Evolutionary conservation across 2,113 vertebrate species (phyloP).

Genomic region (Phaethon lepturus): DNA sequence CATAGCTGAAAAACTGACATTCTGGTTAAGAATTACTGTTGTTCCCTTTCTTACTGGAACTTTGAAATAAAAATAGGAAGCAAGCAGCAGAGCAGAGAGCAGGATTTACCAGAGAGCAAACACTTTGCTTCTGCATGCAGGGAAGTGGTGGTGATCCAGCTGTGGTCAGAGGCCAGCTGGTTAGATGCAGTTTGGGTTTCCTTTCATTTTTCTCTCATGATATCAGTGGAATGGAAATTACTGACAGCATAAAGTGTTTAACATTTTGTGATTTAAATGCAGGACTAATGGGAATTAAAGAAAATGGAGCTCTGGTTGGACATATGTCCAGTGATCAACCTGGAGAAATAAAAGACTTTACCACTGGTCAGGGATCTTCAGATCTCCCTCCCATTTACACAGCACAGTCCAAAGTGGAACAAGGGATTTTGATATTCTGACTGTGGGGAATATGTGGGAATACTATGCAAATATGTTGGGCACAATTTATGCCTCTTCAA

Average conservation of each 20-base stretch:
- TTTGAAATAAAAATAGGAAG: background rate
- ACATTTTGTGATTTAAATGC: background rate
- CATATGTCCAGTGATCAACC: accelerated
- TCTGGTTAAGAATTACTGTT: background rate
- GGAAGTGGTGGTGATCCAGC: accelerated
- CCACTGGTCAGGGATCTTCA: background rate
- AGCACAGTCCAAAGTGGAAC: background rate
- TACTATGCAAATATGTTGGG: background rate
- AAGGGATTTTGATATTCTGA: background rate
- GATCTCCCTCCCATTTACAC: background rate
- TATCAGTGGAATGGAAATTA: background rate
- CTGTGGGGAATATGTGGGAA: accelerated
- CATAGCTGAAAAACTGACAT: background rate
- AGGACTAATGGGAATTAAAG: background rate
- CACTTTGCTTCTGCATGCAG: background rate
- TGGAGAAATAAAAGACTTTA: background rate
- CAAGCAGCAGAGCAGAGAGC: background rate
- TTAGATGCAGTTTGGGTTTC: background rate
- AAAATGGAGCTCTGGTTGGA: background rate
- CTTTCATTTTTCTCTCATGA: background rate
- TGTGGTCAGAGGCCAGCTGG: background rate
- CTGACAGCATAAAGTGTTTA: background rate
- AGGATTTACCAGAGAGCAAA: background rate
- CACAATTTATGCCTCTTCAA: background rate
- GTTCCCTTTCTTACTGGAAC: background rate